These are phyloP conservation scores for Mythimna loreyi DNA, from an alignment of 2,888 invertebrate genomes.

Conservation along the genomic window DNA sequence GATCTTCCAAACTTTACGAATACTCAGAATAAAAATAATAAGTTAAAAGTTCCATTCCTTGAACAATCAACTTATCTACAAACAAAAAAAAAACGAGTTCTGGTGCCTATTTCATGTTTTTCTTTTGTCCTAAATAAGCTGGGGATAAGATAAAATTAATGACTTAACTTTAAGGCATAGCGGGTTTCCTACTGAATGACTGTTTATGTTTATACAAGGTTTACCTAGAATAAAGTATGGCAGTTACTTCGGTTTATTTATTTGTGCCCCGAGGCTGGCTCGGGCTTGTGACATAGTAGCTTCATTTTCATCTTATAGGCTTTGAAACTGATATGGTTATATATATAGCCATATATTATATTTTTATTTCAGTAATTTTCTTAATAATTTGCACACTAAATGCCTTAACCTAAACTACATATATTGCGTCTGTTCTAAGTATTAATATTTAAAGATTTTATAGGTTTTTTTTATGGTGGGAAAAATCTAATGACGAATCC, in stretches of 20 bases:
- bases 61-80: neutral
- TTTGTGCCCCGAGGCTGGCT: constrained; percentile 21
- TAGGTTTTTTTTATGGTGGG: no score
- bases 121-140: constrained; percentile 37
- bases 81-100: constrained; percentile 14
- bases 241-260: constrained; percentile 32
- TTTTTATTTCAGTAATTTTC: no score
- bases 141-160: constrained; percentile 40
- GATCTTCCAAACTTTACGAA: no score
- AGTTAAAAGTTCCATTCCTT: neutral
- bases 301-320: constrained; percentile 15
- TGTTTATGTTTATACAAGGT: constrained; percentile 35
- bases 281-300: constrained; percentile 11
- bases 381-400: no score
- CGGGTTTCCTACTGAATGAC: constrained; percentile 22
- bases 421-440: no score
- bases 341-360: no score
- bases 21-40: neutral
- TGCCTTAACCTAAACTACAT: no score
- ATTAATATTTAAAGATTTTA: no score
- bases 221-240: constrained; percentile 41
- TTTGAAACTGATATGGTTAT: constrained; percentile 18
- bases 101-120: constrained; percentile 22
- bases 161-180: constrained; percentile 38
- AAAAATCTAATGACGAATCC: no score